These are phyloP conservation scores for Matsumurasca onukii DNA, from an alignment of 1,140 invertebrate species.

Conservation along the genomic window DNA sequence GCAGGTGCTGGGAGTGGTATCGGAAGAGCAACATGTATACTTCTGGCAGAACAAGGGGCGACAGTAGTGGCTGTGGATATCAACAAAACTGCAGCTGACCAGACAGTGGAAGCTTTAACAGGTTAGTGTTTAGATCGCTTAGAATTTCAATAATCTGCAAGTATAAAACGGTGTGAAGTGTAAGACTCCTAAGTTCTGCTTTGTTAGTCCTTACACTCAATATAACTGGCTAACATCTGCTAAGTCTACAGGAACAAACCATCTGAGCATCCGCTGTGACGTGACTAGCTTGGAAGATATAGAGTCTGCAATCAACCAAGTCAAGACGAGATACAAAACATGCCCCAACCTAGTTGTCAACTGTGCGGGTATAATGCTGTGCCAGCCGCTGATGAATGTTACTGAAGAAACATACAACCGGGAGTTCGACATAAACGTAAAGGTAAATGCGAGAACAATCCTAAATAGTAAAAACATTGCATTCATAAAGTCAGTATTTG, in stretches of 20 bases:
- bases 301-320: not conserved
- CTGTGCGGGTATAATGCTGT: not conserved
- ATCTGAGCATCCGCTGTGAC: not conserved
- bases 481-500: too few species aligned
- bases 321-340: not conserved
- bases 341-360: not conserved
- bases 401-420: not conserved
- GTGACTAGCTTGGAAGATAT: not conserved
- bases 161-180: too few species aligned
- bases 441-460: not conserved
- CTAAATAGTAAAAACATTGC: too few species aligned
- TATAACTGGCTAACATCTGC: too few species aligned
- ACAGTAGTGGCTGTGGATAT: not conserved
- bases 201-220: too few species aligned
- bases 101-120: not conserved
- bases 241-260: not conserved
- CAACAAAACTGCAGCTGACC: not conserved
- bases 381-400: not conserved
- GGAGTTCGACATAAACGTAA: not conserved
- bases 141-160: too few species aligned
- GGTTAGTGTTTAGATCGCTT: too few species aligned
- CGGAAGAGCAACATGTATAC: not conserved
- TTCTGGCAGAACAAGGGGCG: not conserved
- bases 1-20: not conserved
- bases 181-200: too few species aligned